Evolutionary conservation across 2,797 vertebrate genomes (phyloP).

Genomic region (Vultur gryphus): DNA sequence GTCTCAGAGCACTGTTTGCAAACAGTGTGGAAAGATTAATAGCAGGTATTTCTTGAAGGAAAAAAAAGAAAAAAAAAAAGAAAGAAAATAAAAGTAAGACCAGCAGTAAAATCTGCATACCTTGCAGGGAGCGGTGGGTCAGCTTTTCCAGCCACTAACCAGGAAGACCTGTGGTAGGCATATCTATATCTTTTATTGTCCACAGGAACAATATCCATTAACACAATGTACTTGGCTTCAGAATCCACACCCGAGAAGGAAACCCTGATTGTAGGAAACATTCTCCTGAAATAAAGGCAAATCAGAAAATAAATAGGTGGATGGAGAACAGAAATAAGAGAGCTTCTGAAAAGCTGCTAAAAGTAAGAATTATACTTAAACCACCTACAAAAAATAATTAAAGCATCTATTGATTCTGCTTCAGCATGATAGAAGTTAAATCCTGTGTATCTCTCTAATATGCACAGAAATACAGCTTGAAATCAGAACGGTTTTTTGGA

Average conservation of each 20-base stretch:
- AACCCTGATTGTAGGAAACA: conserved; percentile 98
- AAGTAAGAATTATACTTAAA: background rate
- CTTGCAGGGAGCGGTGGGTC: conserved; percentile 95
- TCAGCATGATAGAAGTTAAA: background rate
- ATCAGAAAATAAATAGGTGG: background rate
- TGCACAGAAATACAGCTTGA: background rate
- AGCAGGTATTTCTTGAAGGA: background rate
- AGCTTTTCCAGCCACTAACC: conserved; percentile 96
- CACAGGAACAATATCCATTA: conserved; percentile 98
- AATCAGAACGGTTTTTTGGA: background rate
- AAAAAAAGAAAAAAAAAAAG: too few relatives aligned
- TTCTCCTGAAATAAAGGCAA: conserved; percentile 81
- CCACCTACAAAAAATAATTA: background rate
- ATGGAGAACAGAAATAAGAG: background rate
- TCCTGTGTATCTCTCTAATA: background rate
- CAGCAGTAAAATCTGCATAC: conserved; percentile 69
- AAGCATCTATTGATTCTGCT: background rate
- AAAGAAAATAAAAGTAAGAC: background rate
- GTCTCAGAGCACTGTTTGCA: background rate
- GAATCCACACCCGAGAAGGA: conserved; percentile 96
- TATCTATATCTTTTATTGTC: conserved; percentile 98
- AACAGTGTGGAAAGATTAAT: background rate
- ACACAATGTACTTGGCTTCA: conserved; percentile 95
- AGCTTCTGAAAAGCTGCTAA: background rate
- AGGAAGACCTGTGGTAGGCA: conserved; percentile 96